Conservation (phyloP, 2,888 invertebrate genomes). For the Drosophila flavopinicola region DNA sequence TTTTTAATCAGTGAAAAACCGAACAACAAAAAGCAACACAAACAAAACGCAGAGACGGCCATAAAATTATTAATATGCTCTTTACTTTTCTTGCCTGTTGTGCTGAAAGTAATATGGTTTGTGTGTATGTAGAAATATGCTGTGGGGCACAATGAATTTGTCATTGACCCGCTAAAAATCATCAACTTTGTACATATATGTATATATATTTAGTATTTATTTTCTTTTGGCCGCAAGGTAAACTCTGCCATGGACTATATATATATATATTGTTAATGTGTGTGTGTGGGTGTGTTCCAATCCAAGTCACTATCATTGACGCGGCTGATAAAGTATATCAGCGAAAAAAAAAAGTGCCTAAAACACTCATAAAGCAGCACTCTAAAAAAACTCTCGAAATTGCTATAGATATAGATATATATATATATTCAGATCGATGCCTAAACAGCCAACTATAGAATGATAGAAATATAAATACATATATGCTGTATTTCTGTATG, state of each 20-base stretch:
- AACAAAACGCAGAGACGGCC: constrained; percentile 28
- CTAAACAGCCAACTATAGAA: constrained; percentile 6
- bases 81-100: constrained; percentile 1
- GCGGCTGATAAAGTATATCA: constrained; percentile 65
- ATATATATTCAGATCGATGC: constrained; percentile 14
- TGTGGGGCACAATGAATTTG: constrained; percentile 56
- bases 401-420: constrained; percentile 23
- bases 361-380: constrained; percentile 30
- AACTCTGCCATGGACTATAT: constrained; percentile 7
- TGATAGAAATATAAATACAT: background rate
- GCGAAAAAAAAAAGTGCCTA: constrained; percentile 35
- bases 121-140: constrained; percentile 28
- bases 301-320: constrained; percentile 38
- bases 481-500: background rate
- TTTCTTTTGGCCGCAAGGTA: constrained; percentile 54
- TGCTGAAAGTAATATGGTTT: constrained; percentile 22
- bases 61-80: constrained; percentile 51
- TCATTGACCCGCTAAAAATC: constrained; percentile 69
- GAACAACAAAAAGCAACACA: constrained; percentile 5
- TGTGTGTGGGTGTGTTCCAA: constrained; percentile 8
- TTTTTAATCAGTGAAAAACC: constrained; percentile 68
- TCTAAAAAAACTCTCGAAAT: constrained; percentile 27
- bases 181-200: constrained; percentile 29
- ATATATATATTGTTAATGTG: constrained; percentile 5
- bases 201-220: constrained; percentile 27